These are phyloP conservation scores for Drosophila setifemur DNA, from an alignment of 1,140 invertebrate genomes.

Conservation along the genomic window DNA sequence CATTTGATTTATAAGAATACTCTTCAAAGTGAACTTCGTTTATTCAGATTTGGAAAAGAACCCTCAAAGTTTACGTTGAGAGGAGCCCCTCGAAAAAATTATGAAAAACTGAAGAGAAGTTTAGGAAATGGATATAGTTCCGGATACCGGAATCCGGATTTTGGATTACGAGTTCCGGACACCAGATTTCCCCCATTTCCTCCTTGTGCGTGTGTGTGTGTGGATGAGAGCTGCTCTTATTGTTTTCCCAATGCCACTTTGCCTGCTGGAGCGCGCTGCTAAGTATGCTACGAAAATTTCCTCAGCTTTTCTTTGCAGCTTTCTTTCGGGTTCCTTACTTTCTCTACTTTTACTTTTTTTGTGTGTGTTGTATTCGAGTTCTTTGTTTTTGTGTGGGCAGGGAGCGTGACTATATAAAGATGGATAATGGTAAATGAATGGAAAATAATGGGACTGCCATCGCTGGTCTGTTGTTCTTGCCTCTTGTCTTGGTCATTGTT, in stretches of 20 bases:
- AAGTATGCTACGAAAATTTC: constrained; percentile 68
- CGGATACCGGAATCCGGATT: too few relatives aligned
- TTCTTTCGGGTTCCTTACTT: constrained; percentile 1
- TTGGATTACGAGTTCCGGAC: too few relatives aligned
- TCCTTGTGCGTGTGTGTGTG: not conserved
- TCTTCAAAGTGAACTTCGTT: too few relatives aligned
- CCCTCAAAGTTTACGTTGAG: too few relatives aligned
- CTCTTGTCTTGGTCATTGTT: constrained; percentile 5
- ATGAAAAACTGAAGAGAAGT: too few relatives aligned
- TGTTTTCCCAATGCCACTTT: constrained; percentile 67
- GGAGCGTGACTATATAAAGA: constrained; percentile 9
- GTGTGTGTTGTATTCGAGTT: not conserved
- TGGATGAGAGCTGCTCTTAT: constrained; percentile 31
- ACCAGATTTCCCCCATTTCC: not conserved
- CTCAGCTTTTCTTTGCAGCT: constrained; percentile 44
- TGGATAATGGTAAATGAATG: constrained; percentile 18
- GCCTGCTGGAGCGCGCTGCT: constrained; percentile 37
- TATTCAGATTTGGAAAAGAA: too few relatives aligned
- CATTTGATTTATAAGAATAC: too few relatives aligned
- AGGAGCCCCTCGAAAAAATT: too few relatives aligned
- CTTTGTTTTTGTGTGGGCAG: constrained; percentile 11
- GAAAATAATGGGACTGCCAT: constrained; percentile 2
- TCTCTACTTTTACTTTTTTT: not conserved
- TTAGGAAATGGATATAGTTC: too few relatives aligned
- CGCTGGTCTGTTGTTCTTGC: too few relatives aligned